Conservation (phyloP, 1,140 invertebrate genomes). For the Octopus bimaculoides region DNA sequence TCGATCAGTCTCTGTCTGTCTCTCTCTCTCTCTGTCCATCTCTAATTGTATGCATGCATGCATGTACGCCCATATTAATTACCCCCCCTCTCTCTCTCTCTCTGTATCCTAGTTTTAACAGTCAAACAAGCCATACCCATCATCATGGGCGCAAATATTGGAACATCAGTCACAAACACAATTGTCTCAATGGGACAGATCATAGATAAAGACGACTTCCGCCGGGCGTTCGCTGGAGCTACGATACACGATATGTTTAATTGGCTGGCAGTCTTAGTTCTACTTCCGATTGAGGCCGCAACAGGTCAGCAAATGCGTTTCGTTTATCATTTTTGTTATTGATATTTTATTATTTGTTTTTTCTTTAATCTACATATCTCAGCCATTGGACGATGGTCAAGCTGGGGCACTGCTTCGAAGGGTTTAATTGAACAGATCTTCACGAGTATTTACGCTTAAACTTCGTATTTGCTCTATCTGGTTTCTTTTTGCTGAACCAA, state of each 20-base stretch:
- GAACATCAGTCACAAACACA: slow-evolving; percentile 66
- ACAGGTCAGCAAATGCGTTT: slow-evolving; percentile 36
- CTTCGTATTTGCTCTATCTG: no score
- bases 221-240: slow-evolving; percentile 63
- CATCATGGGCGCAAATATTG: slow-evolving; percentile 66
- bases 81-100: no score
- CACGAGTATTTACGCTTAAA: no score
- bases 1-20: no score
- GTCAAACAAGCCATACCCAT: slow-evolving; percentile 63
- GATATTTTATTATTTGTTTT: slow-evolving; percentile 43
- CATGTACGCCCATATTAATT: no score
- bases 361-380: slow-evolving; percentile 24
- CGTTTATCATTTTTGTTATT: slow-evolving; percentile 32
- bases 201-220: slow-evolving; percentile 58
- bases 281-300: slow-evolving; percentile 58
- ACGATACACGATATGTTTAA: slow-evolving; percentile 67
- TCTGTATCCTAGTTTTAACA: slow-evolving; percentile 44
- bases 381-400: no score
- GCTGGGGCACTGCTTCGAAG: no score
- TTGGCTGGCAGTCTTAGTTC: slow-evolving; percentile 59
- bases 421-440: no score
- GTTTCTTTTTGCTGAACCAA: no score
- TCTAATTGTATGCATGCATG: no score
- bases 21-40: no score
- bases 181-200: slow-evolving; percentile 60